These are phyloP conservation scores for Cephus nigrinus DNA, from an alignment of 2,888 invertebrate species.

Conservation along the genomic window DNA sequence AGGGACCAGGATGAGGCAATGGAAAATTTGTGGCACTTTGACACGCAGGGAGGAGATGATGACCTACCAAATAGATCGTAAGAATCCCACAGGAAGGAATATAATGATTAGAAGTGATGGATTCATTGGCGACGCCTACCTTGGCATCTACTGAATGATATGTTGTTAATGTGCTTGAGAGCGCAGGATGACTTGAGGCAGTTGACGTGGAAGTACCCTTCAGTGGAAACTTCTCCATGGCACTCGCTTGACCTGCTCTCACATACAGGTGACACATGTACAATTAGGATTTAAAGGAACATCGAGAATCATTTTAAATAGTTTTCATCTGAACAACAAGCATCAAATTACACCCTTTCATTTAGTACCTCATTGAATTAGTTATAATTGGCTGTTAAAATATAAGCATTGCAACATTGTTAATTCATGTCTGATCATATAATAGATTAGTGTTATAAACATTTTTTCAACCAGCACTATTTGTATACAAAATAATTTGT, in stretches of 20 bases:
- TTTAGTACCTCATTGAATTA: not conserved
- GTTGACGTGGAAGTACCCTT: slow-evolving; percentile 67
- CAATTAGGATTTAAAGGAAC: not conserved
- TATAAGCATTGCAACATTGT: not conserved
- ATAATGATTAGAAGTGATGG: not conserved
- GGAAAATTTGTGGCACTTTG: not conserved
- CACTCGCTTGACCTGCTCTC: slow-evolving; percentile 54
- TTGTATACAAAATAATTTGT: not conserved
- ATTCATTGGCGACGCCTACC: slow-evolving; percentile 48
- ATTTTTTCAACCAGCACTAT: not conserved
- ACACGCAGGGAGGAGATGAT: not conserved
- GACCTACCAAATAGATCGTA: not conserved
- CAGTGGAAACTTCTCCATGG: slow-evolving; percentile 80
- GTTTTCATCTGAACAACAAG: not conserved
- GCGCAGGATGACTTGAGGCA: slow-evolving; percentile 50
- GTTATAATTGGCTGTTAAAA: not conserved
- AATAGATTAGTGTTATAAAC: not conserved
- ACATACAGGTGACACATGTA: not conserved
- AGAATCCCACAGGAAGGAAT: not conserved
- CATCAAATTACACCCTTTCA: not conserved
- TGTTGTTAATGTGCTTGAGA: slow-evolving; percentile 54
- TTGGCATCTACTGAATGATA: slow-evolving; percentile 63
- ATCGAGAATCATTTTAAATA: not conserved
- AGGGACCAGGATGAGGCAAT: not conserved
- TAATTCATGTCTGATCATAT: not conserved